Percentiles rank a stretch among this genome's conserved stretches.
These are phyloP conservation scores for Caenorhabditis doughertyi DNA, from an alignment of 2,888 invertebrate genomes.

Conservation along the genomic window DNA sequence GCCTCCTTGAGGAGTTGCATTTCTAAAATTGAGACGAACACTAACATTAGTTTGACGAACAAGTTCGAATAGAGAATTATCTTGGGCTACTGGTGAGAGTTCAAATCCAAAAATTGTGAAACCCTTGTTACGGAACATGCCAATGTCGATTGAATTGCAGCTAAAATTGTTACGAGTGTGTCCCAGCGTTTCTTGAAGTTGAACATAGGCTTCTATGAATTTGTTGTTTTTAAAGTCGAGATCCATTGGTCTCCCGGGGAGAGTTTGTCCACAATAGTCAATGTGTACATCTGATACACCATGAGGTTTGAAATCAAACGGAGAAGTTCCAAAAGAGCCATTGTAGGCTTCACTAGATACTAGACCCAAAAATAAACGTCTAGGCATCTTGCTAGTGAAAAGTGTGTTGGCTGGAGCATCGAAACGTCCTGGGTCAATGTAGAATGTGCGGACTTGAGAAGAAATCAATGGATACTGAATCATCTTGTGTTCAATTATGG, in stretches of 20 bases:
- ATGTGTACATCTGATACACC: slow-evolving; percentile 12
- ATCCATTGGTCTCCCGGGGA: slow-evolving; percentile 18
- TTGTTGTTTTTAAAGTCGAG: slow-evolving; percentile 1
- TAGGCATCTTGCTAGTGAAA: slow-evolving; percentile 28
- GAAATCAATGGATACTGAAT: slow-evolving; percentile 14
- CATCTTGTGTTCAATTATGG: slow-evolving; percentile 4
- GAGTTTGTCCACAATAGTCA: slow-evolving; percentile 30
- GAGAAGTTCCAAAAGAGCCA: slow-evolving; percentile 1
- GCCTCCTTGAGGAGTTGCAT: slow-evolving; percentile 1
- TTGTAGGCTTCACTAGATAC: slow-evolving; percentile 7
- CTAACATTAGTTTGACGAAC: slow-evolving; percentile 16
- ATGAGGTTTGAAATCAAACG: slow-evolving; percentile 17
- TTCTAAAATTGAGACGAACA: slow-evolving; percentile 17
- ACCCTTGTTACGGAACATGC: background rate
- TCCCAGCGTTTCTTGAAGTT: slow-evolving; percentile 11
- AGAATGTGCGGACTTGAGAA: slow-evolving; percentile 6
- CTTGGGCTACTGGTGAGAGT: background rate
- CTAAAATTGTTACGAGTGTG: slow-evolving; percentile 7
- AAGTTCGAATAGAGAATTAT: slow-evolving; percentile 6
- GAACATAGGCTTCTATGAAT: slow-evolving; percentile 6
- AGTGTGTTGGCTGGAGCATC: slow-evolving; percentile 19
- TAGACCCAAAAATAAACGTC: slow-evolving; percentile 15
- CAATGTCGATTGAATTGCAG: slow-evolving; percentile 15
- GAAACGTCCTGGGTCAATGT: background rate
- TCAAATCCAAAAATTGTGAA: slow-evolving; percentile 34